Evolutionary conservation across 2,113 vertebrate genomes (phyloP).

Genomic region (Myotis lucifugus): DNA sequence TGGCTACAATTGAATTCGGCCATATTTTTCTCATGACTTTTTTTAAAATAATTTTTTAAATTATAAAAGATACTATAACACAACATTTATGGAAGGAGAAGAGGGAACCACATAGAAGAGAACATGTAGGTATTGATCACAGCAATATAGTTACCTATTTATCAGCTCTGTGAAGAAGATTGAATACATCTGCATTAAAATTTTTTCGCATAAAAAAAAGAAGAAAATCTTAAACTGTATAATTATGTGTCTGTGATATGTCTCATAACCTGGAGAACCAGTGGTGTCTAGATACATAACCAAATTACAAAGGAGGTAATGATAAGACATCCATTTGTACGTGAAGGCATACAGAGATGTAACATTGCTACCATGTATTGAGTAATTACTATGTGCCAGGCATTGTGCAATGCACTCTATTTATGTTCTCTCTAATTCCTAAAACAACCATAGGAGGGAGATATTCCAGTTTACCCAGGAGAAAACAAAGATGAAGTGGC

Average conservation of each 20-base stretch:
- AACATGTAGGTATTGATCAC: background rate
- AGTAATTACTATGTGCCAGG: background rate
- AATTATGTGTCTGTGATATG: background rate
- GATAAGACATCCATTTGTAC: background rate
- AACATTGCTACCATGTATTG: background rate
- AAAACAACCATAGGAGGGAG: background rate
- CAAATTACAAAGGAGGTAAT: background rate
- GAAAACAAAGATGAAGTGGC: background rate
- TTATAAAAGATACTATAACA: background rate
- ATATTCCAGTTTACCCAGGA: background rate
- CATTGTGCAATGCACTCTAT: background rate
- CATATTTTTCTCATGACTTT: background rate
- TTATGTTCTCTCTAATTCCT: background rate
- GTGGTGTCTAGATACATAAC: conserved; percentile 1
- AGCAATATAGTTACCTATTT: background rate
- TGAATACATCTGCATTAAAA: background rate
- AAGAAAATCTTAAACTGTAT: background rate
- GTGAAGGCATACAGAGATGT: background rate
- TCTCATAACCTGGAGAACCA: background rate
- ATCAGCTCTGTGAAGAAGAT: background rate
- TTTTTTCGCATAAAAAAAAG: conserved; percentile 21
- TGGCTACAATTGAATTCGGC: background rate
- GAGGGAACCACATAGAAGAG: background rate
- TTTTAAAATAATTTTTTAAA: background rate
- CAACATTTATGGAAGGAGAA: background rate